A percentile compares a stretch with the other conserved stretches of the same genome.
These are phyloP conservation scores for Alces alces DNA, from an alignment of 2,113 vertebrate species.

Conservation along the genomic window DNA sequence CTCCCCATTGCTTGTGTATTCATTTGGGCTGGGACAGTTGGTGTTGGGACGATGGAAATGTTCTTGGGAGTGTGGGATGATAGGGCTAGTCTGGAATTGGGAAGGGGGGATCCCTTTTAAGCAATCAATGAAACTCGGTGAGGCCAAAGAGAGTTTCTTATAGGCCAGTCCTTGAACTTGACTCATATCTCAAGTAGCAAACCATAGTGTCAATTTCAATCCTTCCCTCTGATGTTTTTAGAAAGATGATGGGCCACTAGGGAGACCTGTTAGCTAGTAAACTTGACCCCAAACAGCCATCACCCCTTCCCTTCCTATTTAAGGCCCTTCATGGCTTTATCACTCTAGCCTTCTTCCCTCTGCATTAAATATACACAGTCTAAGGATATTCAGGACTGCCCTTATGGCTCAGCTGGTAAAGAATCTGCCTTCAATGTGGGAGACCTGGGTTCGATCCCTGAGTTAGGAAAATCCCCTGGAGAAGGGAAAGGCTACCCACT, in stretches of 20 bases:
- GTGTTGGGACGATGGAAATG: neutral
- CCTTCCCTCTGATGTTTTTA: neutral
- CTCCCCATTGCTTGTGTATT: neutral
- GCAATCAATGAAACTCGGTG: neutral
- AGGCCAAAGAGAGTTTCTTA: neutral
- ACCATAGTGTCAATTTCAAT: neutral
- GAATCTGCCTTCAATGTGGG: neutral
- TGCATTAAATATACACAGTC: neutral
- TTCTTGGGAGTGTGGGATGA: neutral
- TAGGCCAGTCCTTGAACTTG: neutral
- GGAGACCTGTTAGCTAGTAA: neutral
- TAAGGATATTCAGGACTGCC: neutral
- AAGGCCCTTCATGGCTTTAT: neutral
- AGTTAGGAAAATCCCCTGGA: neutral
- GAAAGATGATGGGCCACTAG: neutral
- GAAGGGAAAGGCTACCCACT: neutral
- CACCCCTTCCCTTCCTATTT: neutral
- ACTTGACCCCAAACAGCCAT: neutral
- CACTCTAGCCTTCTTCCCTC: neutral
- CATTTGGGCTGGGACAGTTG: neutral
- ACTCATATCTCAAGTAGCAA: neutral
- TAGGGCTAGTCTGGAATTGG: neutral
- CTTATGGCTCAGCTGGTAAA: neutral
- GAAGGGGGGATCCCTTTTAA: neutral
- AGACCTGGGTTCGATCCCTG: neutral